Conservation (phyloP, 2,113 vertebrate genomes). For the Nothobranchius kuhntae region DNA sequence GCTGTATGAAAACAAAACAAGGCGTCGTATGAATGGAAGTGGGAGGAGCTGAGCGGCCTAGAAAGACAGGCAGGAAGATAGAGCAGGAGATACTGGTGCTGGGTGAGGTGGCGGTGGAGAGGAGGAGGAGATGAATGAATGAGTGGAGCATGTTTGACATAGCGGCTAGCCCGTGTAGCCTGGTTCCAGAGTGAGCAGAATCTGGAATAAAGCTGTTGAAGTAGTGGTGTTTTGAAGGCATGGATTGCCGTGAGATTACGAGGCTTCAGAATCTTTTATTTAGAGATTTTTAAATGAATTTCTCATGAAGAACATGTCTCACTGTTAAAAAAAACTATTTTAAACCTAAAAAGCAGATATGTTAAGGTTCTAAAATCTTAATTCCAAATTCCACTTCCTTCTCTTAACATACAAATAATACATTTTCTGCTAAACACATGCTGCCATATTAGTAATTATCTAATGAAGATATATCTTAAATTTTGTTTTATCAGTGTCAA, state of each 20-base stretch:
- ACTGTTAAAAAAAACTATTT: too few relatives aligned
- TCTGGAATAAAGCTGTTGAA: slow-evolving; percentile 41
- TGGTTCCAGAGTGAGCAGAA: slow-evolving; percentile 42
- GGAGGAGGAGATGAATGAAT: slow-evolving; percentile 58
- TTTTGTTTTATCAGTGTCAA: too few relatives aligned
- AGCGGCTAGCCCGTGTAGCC: slow-evolving; percentile 45
- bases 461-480: too few relatives aligned
- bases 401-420: too few relatives aligned
- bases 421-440: too few relatives aligned
- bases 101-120: slow-evolving; percentile 58
- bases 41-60: slow-evolving; percentile 72
- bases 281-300: neutral
- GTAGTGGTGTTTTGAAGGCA: slow-evolving; percentile 3
- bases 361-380: too few relatives aligned
- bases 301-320: too few relatives aligned
- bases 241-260: neutral
- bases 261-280: neutral
- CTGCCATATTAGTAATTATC: too few relatives aligned
- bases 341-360: too few relatives aligned
- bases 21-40: slow-evolving; percentile 76
- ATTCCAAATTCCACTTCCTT: too few relatives aligned
- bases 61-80: slow-evolving; percentile 69
- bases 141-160: slow-evolving; percentile 57
- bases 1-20: slow-evolving; percentile 73
- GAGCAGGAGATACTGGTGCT: slow-evolving; percentile 63